Conservation (phyloP, 2,113 vertebrate genomes). For the Malurus elegans region DNA sequence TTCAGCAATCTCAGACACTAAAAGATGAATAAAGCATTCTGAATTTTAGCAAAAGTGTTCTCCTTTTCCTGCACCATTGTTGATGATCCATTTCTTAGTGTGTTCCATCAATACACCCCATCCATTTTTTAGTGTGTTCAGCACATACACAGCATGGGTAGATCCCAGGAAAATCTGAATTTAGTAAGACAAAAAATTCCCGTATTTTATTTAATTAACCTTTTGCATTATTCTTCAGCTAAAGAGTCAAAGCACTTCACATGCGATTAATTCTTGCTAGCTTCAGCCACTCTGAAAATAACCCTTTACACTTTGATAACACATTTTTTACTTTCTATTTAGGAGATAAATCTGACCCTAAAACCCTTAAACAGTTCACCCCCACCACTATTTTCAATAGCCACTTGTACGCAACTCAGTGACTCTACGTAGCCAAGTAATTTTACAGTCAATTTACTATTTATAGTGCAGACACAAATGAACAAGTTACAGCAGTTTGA, state of each 20-base stretch:
- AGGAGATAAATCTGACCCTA: not conserved
- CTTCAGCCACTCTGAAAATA: not conserved
- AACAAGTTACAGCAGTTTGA: not conserved
- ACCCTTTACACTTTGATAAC: not conserved
- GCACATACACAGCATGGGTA: accelerated
- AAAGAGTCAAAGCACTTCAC: not conserved
- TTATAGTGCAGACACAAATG: not conserved
- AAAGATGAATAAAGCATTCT: not conserved
- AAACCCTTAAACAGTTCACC: not conserved
- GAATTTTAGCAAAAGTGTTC: not conserved
- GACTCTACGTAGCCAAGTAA: not conserved
- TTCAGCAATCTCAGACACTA: not conserved
- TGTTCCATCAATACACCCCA: not conserved
- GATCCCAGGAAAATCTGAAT: not conserved
- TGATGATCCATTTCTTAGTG: not conserved
- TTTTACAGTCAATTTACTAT: not conserved
- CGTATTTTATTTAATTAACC: not conserved
- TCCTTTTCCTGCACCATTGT: not conserved
- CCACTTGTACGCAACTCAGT: accelerated
- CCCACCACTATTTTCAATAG: not conserved
- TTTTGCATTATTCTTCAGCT: not conserved
- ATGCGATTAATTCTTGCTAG: not conserved
- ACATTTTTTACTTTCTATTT: not conserved
- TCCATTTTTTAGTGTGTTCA: not conserved
- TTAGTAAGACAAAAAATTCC: not conserved